These are phyloP conservation scores for Brienomyrus longianalis DNA, from an alignment of 2,113 vertebrate genomes.

Conservation along the genomic window DNA sequence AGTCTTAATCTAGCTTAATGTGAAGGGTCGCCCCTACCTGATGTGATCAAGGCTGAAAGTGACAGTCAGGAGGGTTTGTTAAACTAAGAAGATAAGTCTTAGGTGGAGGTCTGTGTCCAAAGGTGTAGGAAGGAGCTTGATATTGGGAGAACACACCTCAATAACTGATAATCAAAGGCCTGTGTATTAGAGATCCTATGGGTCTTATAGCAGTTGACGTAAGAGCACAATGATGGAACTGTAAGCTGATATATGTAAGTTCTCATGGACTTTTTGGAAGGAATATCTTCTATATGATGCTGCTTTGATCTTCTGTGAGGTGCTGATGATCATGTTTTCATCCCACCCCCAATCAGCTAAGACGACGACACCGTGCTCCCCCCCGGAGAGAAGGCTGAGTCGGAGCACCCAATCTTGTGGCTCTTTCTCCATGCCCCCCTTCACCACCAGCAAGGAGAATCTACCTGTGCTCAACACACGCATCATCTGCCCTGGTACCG, in stretches of 20 bases:
- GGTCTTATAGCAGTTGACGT: background rate
- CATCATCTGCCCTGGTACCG: slow-evolving; percentile 92
- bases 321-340: background rate
- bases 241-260: background rate
- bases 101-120: background rate
- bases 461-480: slow-evolving; percentile 96
- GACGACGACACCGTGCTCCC: slow-evolving; percentile 66
- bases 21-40: background rate
- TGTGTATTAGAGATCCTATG: too few relatives aligned
- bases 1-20: background rate
- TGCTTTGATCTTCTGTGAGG: background rate
- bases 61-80: background rate
- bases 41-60: background rate
- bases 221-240: background rate
- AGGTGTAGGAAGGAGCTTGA: background rate
- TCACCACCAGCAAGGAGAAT: slow-evolving; percentile 87
- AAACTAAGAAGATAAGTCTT: background rate
- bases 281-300: background rate
- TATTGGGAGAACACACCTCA: background rate
- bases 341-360: slow-evolving; percentile 55
- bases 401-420: slow-evolving; percentile 74
- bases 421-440: slow-evolving; percentile 71
- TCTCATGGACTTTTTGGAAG: background rate
- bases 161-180: background rate
- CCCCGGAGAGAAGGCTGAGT: slow-evolving; percentile 69